Evolutionary conservation across 2,113 vertebrate genomes (phyloP).

Genomic region (Paradoxurus hermaphroditus): DNA sequence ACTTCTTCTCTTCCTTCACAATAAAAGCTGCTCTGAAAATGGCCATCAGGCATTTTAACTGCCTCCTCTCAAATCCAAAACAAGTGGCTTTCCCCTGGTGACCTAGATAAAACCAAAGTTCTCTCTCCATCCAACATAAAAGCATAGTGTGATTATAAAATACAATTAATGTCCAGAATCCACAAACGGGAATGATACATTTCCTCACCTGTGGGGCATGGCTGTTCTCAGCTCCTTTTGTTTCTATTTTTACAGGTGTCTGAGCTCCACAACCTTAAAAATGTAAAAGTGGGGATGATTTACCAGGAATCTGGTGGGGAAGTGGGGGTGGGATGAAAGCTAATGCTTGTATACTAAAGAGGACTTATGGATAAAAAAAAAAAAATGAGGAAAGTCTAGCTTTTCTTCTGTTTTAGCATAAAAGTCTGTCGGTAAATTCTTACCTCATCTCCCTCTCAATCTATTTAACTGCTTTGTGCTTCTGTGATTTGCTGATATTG

Average conservation of each 20-base stretch:
- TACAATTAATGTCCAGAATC: neutral
- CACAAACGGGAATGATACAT: neutral
- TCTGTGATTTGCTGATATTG: neutral
- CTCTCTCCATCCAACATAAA: neutral
- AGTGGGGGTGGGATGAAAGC: neutral
- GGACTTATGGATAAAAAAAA: neutral
- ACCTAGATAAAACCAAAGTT: neutral
- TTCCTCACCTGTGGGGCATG: neutral
- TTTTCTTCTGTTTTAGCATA: neutral
- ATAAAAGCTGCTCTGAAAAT: slow-evolving; percentile 8
- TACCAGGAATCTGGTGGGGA: neutral
- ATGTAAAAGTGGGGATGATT: neutral
- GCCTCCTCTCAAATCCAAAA: neutral
- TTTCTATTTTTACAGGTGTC: neutral
- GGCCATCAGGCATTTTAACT: neutral
- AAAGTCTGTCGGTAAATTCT: neutral
- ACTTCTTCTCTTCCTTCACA: neutral
- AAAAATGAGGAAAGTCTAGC: neutral
- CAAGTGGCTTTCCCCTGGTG: slow-evolving; percentile 29
- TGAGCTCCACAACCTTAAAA: neutral
- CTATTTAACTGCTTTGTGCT: neutral
- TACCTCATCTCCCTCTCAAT: neutral
- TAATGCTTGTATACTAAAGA: neutral
- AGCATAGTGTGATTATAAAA: neutral
- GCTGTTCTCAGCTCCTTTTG: neutral